Percentiles rank a stretch among this genome's conserved stretches.
phyloP scores from a whole-genome alignment of 2,888 invertebrate genomes.

The Chromoteleia sp. region DNA sequence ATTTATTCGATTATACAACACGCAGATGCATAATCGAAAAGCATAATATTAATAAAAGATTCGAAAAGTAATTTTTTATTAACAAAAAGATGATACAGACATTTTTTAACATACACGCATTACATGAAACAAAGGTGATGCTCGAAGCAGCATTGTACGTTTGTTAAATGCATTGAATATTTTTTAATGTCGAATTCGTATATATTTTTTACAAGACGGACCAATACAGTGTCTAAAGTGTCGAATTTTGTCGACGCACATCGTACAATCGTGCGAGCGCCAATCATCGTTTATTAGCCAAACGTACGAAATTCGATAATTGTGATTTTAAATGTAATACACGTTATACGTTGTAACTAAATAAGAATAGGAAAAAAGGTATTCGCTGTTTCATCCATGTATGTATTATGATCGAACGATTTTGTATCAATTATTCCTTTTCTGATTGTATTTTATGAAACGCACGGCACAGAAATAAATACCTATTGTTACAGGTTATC shows the following conservation, averaged over 20 bases:
- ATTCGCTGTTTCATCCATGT: not conserved
- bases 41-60: constrained; percentile 10
- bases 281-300: constrained; percentile 7
- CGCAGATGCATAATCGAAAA: not conserved
- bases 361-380: not conserved
- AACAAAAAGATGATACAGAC: constrained; percentile 48
- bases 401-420: not conserved
- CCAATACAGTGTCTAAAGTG: constrained; percentile 4
- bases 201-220: constrained; percentile 30
- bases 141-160: constrained; percentile 16
- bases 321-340: too few species aligned
- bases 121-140: constrained; percentile 26
- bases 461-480: too few species aligned
- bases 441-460: not conserved
- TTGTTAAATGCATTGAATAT: constrained; percentile 26
- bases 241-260: not conserved
- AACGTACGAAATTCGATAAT: not conserved
- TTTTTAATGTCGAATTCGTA: constrained; percentile 29
- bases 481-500: constrained; percentile 2
- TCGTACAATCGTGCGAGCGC: not conserved
- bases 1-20: constrained; percentile 20
- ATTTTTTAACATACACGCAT: constrained; percentile 36
- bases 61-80: constrained; percentile 51
- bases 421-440: not conserved
- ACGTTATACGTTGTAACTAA: too few species aligned